Conservation (phyloP, 2,888 invertebrate genomes). For the Nemotelus pantherinus region DNA sequence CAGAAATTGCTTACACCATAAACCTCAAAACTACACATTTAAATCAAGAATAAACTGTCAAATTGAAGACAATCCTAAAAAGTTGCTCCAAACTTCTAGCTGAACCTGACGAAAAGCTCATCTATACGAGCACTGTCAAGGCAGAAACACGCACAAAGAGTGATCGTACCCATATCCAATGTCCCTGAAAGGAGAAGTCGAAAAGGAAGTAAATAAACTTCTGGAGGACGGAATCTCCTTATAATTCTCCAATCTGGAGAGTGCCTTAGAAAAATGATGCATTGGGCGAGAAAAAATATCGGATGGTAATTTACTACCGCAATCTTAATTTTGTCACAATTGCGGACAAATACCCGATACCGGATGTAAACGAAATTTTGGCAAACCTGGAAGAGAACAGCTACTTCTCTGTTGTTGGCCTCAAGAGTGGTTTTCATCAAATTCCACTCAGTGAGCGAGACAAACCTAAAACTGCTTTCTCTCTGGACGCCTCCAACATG, state of each 20-base stretch:
- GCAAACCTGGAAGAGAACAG: constrained; percentile 45
- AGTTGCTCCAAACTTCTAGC: background rate
- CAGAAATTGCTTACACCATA: background rate
- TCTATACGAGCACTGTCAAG: no score
- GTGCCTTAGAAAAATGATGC: background rate
- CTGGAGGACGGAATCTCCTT: constrained; percentile 14
- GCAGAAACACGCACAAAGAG: background rate
- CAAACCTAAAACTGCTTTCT: constrained; percentile 9
- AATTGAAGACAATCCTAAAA: background rate
- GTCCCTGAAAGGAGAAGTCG: background rate
- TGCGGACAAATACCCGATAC: constrained; percentile 11
- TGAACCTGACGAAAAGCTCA: no score
- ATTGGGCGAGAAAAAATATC: background rate
- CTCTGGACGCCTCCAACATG: background rate
- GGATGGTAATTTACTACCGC: background rate
- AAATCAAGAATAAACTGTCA: background rate
- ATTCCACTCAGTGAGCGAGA: background rate
- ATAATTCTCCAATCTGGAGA: constrained; percentile 13
- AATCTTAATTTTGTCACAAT: background rate
- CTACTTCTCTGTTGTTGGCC: constrained; percentile 18
- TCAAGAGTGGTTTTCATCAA: constrained; percentile 18
- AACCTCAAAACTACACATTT: background rate
- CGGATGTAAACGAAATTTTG: constrained; percentile 20
- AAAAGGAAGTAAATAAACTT: constrained; percentile 6
- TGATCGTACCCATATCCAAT: constrained; percentile 18